These are phyloP conservation scores for Tiliacea citrago DNA, from an alignment of 2,888 invertebrate genomes.

Conservation along the genomic window DNA sequence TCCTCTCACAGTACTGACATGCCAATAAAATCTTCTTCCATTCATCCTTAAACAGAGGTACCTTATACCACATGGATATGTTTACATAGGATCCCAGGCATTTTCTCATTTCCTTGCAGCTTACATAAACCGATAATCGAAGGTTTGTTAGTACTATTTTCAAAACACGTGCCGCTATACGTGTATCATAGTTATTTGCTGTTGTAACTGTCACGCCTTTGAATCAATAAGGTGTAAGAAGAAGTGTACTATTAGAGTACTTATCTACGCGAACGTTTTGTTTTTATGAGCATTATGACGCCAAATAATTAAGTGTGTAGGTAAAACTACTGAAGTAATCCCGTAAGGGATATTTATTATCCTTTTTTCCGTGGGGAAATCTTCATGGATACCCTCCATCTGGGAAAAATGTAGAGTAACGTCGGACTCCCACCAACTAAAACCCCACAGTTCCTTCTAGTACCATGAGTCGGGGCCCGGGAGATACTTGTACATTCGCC, in stretches of 20 bases:
- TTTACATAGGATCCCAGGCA: conserved; percentile 13
- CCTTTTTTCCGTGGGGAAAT: too few relatives aligned
- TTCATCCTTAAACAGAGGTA: too few relatives aligned
- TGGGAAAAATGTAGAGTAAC: too few relatives aligned
- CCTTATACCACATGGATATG: conserved; percentile 4
- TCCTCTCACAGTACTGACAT: too few relatives aligned
- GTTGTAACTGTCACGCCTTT: conserved; percentile 39
- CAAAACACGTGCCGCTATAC: conserved; percentile 36
- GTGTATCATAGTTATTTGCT: conserved; percentile 23
- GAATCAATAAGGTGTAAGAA: conserved; percentile 7
- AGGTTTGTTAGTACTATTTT: conserved; percentile 48
- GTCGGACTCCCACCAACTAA: too few relatives aligned
- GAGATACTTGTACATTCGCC: too few relatives aligned
- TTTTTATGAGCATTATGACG: background rate
- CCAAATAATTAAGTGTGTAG: background rate
- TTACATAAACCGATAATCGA: conserved; percentile 51
- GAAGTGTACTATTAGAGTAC: conserved; percentile 4
- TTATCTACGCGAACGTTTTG: background rate
- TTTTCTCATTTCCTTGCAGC: conserved; percentile 47
- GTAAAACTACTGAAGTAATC: background rate
- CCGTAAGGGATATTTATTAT: too few relatives aligned
- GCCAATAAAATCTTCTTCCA: too few relatives aligned
- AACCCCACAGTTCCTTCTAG: too few relatives aligned
- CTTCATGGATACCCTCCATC: too few relatives aligned
- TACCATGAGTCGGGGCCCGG: too few relatives aligned